Evolutionary conservation across 1,140 invertebrate species (phyloP), one percentile per base, ranked within the genome.

Genomic region (Papilio dardanus): DNA sequence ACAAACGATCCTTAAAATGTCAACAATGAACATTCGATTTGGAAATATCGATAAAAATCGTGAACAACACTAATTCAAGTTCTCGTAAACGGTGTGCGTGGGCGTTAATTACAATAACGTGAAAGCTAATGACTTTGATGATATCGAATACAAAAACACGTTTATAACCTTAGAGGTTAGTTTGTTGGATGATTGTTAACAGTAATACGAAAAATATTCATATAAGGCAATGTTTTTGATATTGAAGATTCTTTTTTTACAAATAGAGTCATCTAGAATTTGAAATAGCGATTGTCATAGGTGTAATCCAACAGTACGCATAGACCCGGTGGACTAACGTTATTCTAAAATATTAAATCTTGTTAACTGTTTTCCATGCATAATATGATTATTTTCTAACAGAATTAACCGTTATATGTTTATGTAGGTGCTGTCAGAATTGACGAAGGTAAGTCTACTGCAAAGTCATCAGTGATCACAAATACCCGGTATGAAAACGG

Each of bases 81-180:
- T 10, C 54, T 62, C 24, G 10, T 62, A 30, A 30, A 62, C 16
- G 54, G 54, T 62, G 24, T 62, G 54, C 28, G 83, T 85, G 77
- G 84, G 82, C 80, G 82, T 85, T 83, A 85, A 87, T 86, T 83
- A 84, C 76, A 77, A 74, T 75, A 80, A 84, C 83, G 69, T 76
- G 81, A 79, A 62, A 62, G 54, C 54, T 62, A 62, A 62, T 62
- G 24, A 62, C 54, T 62, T 62, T 62, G 54, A 62, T 62, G 54
- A 28, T 62, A 62, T 62, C 54, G 24, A 62, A 28, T 62, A 62
- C 54, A 28, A 62, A 62, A 62, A 62, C 54, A 62, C 54, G 54
- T 62, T 62, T 62, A 62, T 28, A 62, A 62, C 24, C 54, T 62
- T 30, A 28, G 3, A 62, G 21, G 24, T 58, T 58, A 58, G 54